These are phyloP conservation scores for Agrilus mali DNA, from an alignment of 2,888 invertebrate species.

Conservation along the genomic window DNA sequence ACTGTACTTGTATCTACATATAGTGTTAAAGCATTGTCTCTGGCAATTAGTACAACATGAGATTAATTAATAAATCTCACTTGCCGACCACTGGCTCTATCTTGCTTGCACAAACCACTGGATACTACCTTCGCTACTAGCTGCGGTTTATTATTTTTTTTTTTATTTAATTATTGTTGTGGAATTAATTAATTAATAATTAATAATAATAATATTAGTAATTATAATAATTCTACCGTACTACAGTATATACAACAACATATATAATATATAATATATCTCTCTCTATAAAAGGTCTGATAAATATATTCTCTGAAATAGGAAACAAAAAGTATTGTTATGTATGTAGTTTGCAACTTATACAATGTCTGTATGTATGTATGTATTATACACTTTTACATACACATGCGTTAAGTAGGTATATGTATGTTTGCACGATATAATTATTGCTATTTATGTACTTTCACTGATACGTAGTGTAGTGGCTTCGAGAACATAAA, in stretches of 20 bases:
- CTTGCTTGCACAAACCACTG: constrained; percentile 10
- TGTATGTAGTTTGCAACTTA: constrained; percentile 23
- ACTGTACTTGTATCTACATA: too few species aligned
- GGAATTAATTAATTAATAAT: too few species aligned
- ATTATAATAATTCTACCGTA: constrained; percentile 17
- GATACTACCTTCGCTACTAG: constrained; percentile 6
- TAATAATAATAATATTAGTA: not conserved
- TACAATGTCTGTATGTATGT: too few species aligned
- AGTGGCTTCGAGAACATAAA: constrained; percentile 21
- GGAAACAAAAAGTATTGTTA: constrained; percentile 50
- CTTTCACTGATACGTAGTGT: constrained; percentile 30
- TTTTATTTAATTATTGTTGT: not conserved
- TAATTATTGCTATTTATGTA: constrained; percentile 35
- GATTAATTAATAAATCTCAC: too few species aligned
- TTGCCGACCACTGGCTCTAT: constrained; percentile 17
- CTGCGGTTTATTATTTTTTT: not conserved
- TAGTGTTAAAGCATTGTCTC: too few species aligned
- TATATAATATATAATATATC: constrained; percentile 37
- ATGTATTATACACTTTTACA: too few species aligned
- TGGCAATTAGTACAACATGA: too few species aligned
- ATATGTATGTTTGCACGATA: constrained; percentile 5
- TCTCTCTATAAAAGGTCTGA: constrained; percentile 39
- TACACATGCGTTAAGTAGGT: too few species aligned
- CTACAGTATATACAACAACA: constrained; percentile 29
- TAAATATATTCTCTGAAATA: constrained; percentile 50